These are phyloP conservation scores for Pachyuromys duprasi DNA, from an alignment of 2,797 vertebrate species.

Conservation along the genomic window DNA sequence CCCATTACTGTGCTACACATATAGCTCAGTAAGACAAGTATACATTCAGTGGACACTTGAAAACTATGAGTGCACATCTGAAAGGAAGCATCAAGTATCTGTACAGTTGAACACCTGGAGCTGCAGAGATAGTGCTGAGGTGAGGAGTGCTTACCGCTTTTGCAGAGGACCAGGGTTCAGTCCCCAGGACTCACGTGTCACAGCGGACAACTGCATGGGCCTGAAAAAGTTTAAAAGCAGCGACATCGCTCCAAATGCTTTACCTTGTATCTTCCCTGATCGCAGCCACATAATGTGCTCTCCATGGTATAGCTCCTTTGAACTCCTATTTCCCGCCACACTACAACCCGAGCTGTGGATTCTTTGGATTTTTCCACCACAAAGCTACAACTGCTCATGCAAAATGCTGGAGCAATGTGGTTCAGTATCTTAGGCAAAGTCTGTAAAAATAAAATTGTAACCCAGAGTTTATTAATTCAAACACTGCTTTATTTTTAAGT, in stretches of 20 bases:
- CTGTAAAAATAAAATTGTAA: slow-evolving; percentile 84
- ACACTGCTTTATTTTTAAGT: not conserved
- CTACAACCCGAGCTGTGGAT: slow-evolving; percentile 97
- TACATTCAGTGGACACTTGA: not conserved
- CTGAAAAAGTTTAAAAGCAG: not conserved
- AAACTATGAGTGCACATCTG: not conserved
- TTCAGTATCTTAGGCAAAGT: slow-evolving; percentile 96
- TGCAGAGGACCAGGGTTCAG: not conserved
- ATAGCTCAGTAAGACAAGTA: not conserved
- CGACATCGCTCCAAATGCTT: not conserved
- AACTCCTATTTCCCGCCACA: slow-evolving; percentile 98
- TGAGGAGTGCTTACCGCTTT: too few species aligned
- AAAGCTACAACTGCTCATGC: slow-evolving; percentile 98
- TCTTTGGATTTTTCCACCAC: slow-evolving; percentile 99
- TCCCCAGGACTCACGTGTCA: too few species aligned
- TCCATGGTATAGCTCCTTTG: slow-evolving; percentile 99
- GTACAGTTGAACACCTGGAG: not conserved
- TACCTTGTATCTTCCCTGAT: slow-evolving; percentile 99
- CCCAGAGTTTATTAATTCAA: not conserved
- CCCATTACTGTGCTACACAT: not conserved
- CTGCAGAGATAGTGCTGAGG: not conserved
- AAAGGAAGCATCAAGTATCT: not conserved
- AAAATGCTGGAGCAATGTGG: slow-evolving; percentile 97
- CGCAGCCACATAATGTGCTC: slow-evolving; percentile 98
- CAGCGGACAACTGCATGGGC: not conserved